These are phyloP conservation scores for Sorex araneus DNA, from an alignment of 2,113 vertebrate genomes.

Conservation along the genomic window DNA sequence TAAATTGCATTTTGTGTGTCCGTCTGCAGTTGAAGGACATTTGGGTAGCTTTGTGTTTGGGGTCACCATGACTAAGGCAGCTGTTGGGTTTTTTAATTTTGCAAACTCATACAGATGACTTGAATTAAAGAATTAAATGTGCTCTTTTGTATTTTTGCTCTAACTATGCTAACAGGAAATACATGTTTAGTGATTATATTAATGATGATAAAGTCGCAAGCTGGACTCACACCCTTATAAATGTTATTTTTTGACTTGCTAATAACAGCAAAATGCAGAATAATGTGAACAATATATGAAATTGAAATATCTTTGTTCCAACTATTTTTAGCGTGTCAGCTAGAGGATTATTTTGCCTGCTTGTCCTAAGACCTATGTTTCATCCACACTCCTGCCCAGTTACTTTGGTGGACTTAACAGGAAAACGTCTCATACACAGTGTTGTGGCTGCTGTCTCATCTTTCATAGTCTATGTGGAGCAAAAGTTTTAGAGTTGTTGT, in stretches of 20 bases:
- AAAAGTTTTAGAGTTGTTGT: not conserved
- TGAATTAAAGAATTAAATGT: constrained; percentile 4
- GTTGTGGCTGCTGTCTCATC: not conserved
- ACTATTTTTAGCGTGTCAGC: not conserved
- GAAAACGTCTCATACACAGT: not conserved
- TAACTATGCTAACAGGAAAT: constrained; percentile 47
- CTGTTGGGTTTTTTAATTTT: constrained; percentile 4
- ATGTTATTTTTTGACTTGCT: constrained; percentile 25
- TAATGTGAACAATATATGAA: not conserved
- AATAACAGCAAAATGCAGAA: constrained; percentile 9
- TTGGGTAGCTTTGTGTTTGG: not conserved
- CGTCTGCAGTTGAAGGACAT: not conserved
- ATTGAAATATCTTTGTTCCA: not conserved
- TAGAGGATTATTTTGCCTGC: not conserved
- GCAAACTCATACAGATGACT: not conserved
- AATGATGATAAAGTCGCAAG: not conserved
- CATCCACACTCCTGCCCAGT: not conserved
- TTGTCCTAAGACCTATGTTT: not conserved
- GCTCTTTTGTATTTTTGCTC: not conserved
- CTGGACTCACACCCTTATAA: not conserved
- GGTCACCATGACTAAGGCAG: not conserved
- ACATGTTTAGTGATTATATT: not conserved
- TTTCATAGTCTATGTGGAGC: not conserved
- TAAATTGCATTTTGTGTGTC: not conserved
- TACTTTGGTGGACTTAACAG: not conserved